These are phyloP conservation scores for Dipus sagitta DNA, from an alignment of 2,797 vertebrate species.

Conservation along the genomic window DNA sequence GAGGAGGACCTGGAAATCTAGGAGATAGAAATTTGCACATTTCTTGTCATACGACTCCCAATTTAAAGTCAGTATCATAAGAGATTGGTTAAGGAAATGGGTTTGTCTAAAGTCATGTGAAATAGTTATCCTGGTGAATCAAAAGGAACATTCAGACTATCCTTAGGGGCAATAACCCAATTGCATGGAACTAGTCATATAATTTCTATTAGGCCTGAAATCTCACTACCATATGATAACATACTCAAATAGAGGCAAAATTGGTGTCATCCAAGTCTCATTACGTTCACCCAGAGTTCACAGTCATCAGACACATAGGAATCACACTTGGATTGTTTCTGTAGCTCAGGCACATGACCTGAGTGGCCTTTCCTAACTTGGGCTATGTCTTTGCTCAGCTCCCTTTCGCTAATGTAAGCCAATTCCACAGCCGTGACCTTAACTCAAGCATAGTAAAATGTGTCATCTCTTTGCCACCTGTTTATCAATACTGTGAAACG, in stretches of 20 bases:
- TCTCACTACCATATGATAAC: background rate
- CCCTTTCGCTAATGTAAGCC: background rate
- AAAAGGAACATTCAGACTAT: background rate
- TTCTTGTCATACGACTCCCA: background rate
- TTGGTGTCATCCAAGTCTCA: background rate
- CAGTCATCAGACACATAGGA: background rate
- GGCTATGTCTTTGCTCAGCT: background rate
- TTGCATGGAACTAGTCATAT: background rate
- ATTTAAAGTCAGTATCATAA: slow-evolving; percentile 12
- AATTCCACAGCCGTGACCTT: background rate
- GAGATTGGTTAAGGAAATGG: background rate
- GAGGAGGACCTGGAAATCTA: background rate
- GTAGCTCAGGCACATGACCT: background rate
- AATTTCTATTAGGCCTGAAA: background rate
- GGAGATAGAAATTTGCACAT: background rate
- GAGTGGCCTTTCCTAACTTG: background rate
- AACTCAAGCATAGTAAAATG: background rate
- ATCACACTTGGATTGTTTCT: background rate
- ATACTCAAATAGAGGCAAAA: background rate
- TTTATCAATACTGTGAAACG: background rate
- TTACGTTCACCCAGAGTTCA: slow-evolving; percentile 16
- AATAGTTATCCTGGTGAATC: background rate
- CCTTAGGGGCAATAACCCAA: background rate
- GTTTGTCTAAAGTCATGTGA: background rate
- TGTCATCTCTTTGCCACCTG: background rate